A percentile compares a stretch with the other conserved stretches of the same genome.
Conservation (phyloP, 2,888 invertebrate species). For the Quadroppia sp. region DNA sequence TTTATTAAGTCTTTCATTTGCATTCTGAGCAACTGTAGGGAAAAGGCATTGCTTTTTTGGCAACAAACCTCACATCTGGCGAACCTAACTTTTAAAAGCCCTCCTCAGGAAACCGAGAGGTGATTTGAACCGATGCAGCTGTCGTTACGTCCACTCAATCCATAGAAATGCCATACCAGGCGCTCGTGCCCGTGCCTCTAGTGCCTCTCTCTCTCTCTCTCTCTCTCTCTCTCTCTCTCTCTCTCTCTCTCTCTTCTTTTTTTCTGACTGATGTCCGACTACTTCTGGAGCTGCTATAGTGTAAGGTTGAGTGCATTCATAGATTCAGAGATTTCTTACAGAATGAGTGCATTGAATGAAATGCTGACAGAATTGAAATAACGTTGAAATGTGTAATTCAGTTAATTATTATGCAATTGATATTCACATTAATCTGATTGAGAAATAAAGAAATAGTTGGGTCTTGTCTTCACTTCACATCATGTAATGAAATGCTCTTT, state of each 20-base stretch:
- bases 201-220: constrained; percentile 30
- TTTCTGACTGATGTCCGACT: constrained; percentile 18
- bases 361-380: constrained; percentile 24
- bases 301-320: neutral
- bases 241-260: neutral
- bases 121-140: constrained; percentile 32
- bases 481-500: constrained; percentile 22
- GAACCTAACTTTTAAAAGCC: constrained; percentile 29
- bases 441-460: constrained; percentile 27
- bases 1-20: constrained; percentile 12
- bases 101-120: constrained; percentile 34
- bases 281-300: neutral
- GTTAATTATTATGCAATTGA: constrained; percentile 34
- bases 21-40: constrained; percentile 12
- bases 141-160: constrained; percentile 29
- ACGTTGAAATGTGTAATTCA: constrained; percentile 27
- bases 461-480: constrained; percentile 17
- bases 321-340: neutral
- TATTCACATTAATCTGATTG: constrained; percentile 29
- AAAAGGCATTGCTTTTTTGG: neutral
- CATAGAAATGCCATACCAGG: constrained; percentile 22
- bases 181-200: neutral
- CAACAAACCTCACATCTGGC: constrained; percentile 28
- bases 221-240: neutral
- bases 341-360: constrained; percentile 13